A percentile compares a stretch with the other conserved stretches of the same genome.
Conservation (phyloP, 2,888 invertebrate species). For the Epiblema foenella region DNA sequence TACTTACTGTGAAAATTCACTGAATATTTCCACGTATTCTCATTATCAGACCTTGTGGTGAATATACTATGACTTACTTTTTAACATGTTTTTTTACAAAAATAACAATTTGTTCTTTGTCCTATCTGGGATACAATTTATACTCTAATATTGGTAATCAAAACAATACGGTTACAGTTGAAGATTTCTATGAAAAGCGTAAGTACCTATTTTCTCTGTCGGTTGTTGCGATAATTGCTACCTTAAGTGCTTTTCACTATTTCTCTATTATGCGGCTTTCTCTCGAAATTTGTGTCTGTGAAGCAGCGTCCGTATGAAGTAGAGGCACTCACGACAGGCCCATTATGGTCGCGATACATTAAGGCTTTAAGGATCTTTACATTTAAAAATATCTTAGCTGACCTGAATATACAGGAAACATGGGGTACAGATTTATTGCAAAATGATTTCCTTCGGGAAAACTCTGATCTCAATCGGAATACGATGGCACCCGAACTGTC, state of each 20-base stretch:
- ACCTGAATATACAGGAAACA: not conserved
- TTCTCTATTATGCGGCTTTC: not conserved
- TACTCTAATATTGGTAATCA: too few relatives aligned
- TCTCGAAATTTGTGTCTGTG: conserved; percentile 44
- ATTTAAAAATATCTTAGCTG: conserved; percentile 2
- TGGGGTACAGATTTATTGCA: too few relatives aligned
- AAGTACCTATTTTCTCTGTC: not conserved
- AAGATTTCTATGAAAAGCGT: not conserved
- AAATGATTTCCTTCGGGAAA: too few relatives aligned
- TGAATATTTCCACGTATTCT: not conserved
- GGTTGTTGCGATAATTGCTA: too few relatives aligned
- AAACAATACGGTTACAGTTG: too few relatives aligned
- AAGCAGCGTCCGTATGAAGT: conserved; percentile 52
- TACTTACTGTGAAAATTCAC: too few relatives aligned
- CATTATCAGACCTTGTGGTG: not conserved
- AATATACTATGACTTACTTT: not conserved
- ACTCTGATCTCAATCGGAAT: too few relatives aligned
- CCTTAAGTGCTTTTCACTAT: not conserved
- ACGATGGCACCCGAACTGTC: too few relatives aligned
- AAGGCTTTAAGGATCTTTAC: conserved; percentile 12
- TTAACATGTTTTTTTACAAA: too few relatives aligned
- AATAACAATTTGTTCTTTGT: too few relatives aligned
- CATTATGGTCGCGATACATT: conserved; percentile 46
- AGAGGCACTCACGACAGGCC: conserved; percentile 74
- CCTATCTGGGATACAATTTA: too few relatives aligned